A percentile compares a stretch with the other conserved stretches of the same genome.
phyloP scores from a whole-genome alignment of 2,888 invertebrate genomes.

The Drosophila sordidula region DNA sequence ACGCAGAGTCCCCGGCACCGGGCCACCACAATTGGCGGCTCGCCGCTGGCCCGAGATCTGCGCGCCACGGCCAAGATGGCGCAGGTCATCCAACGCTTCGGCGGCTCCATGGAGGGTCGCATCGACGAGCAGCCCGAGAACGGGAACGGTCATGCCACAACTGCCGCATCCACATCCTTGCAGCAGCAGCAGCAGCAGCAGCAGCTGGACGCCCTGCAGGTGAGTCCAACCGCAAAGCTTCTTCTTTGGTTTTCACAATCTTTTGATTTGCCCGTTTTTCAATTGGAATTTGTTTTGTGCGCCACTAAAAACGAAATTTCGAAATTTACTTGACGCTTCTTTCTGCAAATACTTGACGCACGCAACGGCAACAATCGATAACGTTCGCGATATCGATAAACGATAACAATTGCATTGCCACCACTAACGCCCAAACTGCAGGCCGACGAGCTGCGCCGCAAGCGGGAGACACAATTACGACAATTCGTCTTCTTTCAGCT shows the following conservation, averaged over 20 bases:
- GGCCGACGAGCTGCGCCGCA: conserved; percentile 89
- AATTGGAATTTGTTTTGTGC: conserved; percentile 38
- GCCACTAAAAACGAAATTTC: conserved; percentile 41
- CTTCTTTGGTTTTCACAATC: not conserved
- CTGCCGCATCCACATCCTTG: not conserved
- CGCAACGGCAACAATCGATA: conserved; percentile 40
- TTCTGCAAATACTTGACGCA: conserved; percentile 60
- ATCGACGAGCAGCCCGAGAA: conserved; percentile 83
- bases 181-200: conserved; percentile 51
- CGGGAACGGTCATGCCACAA: conserved; percentile 33
- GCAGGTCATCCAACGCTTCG: conserved; percentile 80
- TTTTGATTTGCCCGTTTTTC: conserved; percentile 19
- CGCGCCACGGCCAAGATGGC: conserved; percentile 83
- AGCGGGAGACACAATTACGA: conserved; percentile 90
- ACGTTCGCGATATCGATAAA: conserved; percentile 23
- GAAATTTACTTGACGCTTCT: conserved; percentile 56
- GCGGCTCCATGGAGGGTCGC: conserved; percentile 83
- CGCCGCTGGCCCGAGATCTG: conserved; percentile 83
- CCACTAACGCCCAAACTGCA: conserved; percentile 66
- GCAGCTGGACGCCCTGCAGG: conserved; percentile 82
- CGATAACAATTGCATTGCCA: conserved; percentile 35
- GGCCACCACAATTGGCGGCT: conserved; percentile 87
- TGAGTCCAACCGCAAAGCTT: conserved; percentile 38
- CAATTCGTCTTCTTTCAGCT: conserved; percentile 97
- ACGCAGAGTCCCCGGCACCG: conserved; percentile 92